phyloP scores from a whole-genome alignment of 1,140 invertebrate genomes.

The Orchestia grillus region DNA sequence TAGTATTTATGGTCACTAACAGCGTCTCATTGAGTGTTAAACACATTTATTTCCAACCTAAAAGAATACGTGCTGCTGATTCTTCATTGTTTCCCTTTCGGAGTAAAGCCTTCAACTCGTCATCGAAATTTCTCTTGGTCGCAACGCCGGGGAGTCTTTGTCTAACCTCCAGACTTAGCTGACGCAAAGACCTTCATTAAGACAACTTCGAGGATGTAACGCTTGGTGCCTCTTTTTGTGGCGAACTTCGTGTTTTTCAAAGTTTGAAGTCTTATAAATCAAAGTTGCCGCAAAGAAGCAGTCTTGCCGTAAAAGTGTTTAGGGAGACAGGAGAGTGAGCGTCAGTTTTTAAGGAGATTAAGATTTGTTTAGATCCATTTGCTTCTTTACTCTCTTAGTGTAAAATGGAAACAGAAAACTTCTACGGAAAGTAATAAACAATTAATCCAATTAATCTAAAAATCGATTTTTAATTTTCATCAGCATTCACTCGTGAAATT shows the following conservation, averaged over 20 bases:
- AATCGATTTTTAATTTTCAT: neutral
- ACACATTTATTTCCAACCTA: too few relatives aligned
- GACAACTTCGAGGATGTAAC: conserved; percentile 21
- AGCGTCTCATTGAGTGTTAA: too few relatives aligned
- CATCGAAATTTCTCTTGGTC: too few relatives aligned
- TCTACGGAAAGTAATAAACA: neutral
- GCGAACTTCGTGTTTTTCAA: conserved; percentile 27
- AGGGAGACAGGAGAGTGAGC: neutral
- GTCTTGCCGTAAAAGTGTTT: neutral
- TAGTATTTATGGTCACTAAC: too few relatives aligned
- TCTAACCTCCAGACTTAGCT: neutral
- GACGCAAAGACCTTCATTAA: conserved; percentile 26
- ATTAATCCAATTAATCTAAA: neutral
- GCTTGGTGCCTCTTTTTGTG: conserved; percentile 17
- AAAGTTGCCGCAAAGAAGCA: conserved; percentile 37
- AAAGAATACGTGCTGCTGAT: too few relatives aligned
- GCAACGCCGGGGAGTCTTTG: neutral
- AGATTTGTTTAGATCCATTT: neutral
- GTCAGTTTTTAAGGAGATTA: conserved; percentile 13
- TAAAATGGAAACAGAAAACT: neutral
- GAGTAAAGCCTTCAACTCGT: too few relatives aligned
- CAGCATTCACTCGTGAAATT: neutral
- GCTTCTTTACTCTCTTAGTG: neutral
- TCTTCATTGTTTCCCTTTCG: too few relatives aligned
- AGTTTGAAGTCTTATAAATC: conserved; percentile 23